Evolutionary conservation across 2,113 vertebrate species (phyloP).

Genomic region (Rallus limicola): DNA sequence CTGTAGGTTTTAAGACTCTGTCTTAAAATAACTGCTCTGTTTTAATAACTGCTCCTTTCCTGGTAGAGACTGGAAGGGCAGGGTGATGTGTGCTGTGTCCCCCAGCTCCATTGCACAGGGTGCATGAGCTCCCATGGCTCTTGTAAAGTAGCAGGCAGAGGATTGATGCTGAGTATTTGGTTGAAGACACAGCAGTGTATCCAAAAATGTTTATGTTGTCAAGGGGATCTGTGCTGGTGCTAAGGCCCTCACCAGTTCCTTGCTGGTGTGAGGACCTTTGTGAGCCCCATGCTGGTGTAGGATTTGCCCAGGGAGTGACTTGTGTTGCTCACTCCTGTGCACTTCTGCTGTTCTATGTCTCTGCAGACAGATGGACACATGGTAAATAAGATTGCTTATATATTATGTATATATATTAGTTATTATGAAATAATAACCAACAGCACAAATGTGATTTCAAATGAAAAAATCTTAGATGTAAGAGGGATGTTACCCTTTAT

Average conservation of each 20-base stretch:
- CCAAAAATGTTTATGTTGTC: accelerated
- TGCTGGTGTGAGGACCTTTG: not conserved
- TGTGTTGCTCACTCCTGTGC: not conserved
- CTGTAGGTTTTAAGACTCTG: not conserved
- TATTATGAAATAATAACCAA: conserved; percentile 47
- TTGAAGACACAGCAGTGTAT: not conserved
- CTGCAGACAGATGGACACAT: not conserved
- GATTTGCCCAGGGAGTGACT: not conserved
- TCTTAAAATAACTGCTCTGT: not conserved
- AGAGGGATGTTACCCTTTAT: not conserved
- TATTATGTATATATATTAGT: not conserved
- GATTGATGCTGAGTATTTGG: not conserved
- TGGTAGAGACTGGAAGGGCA: not conserved
- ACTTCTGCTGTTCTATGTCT: not conserved
- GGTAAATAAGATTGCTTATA: not conserved
- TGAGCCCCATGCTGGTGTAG: not conserved
- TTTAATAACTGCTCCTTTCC: not conserved
- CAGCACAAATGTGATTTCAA: not conserved
- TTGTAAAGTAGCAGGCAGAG: not conserved
- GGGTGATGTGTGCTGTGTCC: not conserved
- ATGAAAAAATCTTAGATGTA: not conserved
- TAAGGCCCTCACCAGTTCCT: not conserved
- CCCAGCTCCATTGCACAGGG: accelerated
- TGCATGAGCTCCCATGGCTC: not conserved
- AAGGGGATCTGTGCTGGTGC: not conserved